phyloP scores from a whole-genome alignment of 1,140 invertebrate genomes.

The Ceratina japonica region DNA sequence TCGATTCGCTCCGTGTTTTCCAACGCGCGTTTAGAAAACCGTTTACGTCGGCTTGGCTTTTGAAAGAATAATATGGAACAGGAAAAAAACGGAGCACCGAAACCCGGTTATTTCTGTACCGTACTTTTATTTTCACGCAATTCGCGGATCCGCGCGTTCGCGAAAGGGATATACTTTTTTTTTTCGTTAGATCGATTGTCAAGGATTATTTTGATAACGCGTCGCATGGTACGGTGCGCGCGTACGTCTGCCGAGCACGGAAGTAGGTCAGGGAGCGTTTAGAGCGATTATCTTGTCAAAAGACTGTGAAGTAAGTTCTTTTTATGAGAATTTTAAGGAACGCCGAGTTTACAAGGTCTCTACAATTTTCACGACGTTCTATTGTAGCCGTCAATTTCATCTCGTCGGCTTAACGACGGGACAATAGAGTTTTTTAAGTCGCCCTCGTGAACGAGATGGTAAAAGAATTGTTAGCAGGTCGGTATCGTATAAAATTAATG shows the following conservation, averaged over 20 bases:
- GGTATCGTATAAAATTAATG: slow-evolving; percentile 41
- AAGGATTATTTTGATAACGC: not conserved
- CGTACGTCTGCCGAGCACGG: not conserved
- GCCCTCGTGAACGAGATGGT: not conserved
- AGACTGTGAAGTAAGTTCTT: not conserved
- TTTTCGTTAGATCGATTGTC: not conserved
- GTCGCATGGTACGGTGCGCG: no score
- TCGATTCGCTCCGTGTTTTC: not conserved
- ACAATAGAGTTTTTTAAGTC: not conserved
- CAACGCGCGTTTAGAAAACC: not conserved
- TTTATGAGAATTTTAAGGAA: not conserved
- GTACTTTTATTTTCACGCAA: not conserved
- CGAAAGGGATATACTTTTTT: not conserved
- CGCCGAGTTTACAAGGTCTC: not conserved
- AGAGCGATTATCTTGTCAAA: not conserved
- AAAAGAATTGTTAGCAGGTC: not conserved
- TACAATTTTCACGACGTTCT: not conserved
- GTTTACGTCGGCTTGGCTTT: not conserved
- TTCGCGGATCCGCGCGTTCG: not conserved
- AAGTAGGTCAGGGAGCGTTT: slow-evolving; percentile 22
- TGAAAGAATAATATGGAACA: slow-evolving; percentile 6
- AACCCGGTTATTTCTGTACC: not conserved
- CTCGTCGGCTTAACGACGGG: not conserved
- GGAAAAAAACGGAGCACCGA: not conserved
- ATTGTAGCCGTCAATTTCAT: not conserved